Conservation (phyloP, 1,140 invertebrate genomes). For the Tetraneura akinire region DNA sequence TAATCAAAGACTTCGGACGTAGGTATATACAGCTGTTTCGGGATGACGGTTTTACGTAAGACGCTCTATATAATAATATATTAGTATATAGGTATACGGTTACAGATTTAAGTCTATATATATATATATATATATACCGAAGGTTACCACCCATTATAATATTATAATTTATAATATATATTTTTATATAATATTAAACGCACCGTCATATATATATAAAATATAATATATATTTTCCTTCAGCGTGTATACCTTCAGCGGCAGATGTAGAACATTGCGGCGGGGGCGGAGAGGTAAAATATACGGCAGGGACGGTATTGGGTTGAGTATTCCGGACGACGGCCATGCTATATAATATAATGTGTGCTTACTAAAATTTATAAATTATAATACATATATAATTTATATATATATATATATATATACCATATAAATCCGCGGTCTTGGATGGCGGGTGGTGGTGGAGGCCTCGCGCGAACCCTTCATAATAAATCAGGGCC, state of each 20-base stretch:
- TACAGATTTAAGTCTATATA: not conserved
- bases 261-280: not conserved
- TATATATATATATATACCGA: not conserved
- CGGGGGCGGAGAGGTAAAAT: not conserved
- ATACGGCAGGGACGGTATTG: not conserved
- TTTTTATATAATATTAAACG: not conserved
- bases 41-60: not conserved
- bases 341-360: not conserved
- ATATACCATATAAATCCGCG: not conserved
- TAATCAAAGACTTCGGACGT: slow-evolving; percentile 13
- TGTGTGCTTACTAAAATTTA: no score
- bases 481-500: slow-evolving; percentile 51
- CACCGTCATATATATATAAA: not conserved
- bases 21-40: slow-evolving; percentile 34
- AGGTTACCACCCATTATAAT: not conserved
- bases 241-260: not conserved
- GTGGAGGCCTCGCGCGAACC: slow-evolving; percentile 28
- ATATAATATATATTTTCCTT: no score
- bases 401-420: not conserved
- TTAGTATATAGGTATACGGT: no score
- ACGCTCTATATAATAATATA: no score
- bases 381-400: not conserved
- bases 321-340: slow-evolving; percentile 4
- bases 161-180: not conserved
- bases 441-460: slow-evolving; percentile 10